Conservation (phyloP, 2,797 vertebrate species). For the Tangara arthus region DNA sequence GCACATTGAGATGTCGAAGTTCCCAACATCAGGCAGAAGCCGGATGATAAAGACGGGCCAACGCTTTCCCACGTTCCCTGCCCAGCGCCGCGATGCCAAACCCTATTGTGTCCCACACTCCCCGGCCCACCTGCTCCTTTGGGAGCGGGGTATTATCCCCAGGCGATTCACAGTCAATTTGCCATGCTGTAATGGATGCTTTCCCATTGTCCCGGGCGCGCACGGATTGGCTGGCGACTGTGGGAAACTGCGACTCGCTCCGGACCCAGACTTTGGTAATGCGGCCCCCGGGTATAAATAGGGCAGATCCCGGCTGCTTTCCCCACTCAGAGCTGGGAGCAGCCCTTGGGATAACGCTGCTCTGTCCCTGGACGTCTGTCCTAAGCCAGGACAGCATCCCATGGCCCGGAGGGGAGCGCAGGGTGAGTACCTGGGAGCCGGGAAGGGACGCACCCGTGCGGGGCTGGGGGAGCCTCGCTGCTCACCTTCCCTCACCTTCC, state of each 20-base stretch:
- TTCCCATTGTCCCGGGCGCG: conserved; percentile 72
- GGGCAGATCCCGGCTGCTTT: conserved; percentile 2
- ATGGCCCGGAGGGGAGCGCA: conserved; percentile 78
- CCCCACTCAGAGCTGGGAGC: neutral
- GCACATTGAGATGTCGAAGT: conserved; percentile 66
- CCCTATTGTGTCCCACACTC: conserved; percentile 68
- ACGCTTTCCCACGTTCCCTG: conserved; percentile 78
- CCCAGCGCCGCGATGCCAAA: conserved; percentile 38
- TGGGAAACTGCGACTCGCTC: conserved; percentile 88
- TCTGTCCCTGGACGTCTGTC: conserved; percentile 65
- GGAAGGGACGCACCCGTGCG: neutral
- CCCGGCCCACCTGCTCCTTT: conserved; percentile 80
- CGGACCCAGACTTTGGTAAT: conserved; percentile 89
- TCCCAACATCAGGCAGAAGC: conserved; percentile 67
- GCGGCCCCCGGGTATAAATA: conserved; percentile 86
- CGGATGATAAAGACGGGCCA: conserved; percentile 65
- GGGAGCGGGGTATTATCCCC: conserved; percentile 79
- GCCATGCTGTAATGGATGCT: conserved; percentile 80
- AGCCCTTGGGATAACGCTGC: conserved; percentile 62
- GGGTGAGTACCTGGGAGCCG: conserved; percentile 66
- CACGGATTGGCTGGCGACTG: conserved; percentile 86
- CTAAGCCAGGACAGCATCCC: neutral
- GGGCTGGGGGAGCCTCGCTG: neutral
- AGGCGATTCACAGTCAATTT: conserved; percentile 80
- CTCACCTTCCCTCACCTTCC: neutral